phyloP scores from a whole-genome alignment of 2,797 vertebrate species.

The Oreochromis mossambicus region DNA sequence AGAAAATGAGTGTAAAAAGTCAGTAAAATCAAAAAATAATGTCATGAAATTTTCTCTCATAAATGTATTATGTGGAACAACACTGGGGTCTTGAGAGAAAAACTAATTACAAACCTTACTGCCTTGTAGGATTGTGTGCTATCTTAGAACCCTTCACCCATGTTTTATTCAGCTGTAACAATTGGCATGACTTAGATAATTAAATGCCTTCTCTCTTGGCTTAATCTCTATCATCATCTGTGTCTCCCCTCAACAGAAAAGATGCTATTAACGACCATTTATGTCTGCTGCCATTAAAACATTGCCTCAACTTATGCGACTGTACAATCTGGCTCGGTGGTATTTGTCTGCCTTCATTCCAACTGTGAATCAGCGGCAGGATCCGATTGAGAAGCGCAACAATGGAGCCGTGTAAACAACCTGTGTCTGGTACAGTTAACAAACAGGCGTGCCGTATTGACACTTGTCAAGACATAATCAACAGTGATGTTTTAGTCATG shows the following conservation, averaged over 20 bases:
- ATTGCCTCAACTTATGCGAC: background rate
- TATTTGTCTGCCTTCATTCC: slow-evolving; percentile 39
- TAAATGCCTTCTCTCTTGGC: slow-evolving; percentile 31
- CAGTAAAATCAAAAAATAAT: background rate
- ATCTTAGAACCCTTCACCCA: background rate
- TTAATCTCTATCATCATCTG: slow-evolving; percentile 35
- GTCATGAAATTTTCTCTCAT: background rate
- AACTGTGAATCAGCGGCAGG: slow-evolving; percentile 16
- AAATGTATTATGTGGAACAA: background rate
- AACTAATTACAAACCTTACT: background rate
- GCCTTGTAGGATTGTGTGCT: background rate
- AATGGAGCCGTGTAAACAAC: slow-evolving; percentile 25
- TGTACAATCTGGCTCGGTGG: background rate
- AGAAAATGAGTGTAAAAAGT: background rate
- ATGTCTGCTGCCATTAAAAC: slow-evolving; percentile 17
- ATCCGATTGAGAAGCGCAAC: slow-evolving; percentile 23
- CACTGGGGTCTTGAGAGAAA: background rate
- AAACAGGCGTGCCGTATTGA: slow-evolving; percentile 56
- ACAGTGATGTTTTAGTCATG: slow-evolving; percentile 67
- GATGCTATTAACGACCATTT: slow-evolving; percentile 25
- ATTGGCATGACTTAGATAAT: slow-evolving; percentile 37
- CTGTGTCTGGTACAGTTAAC: slow-evolving; percentile 48
- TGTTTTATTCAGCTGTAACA: slow-evolving; percentile 11
- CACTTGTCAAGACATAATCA: slow-evolving; percentile 70
- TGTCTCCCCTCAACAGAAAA: slow-evolving; percentile 23